Percentiles rank a stretch among this genome's conserved stretches.
These are phyloP conservation scores for Serilophus lunatus DNA, from an alignment of 2,113 vertebrate genomes.

Conservation along the genomic window DNA sequence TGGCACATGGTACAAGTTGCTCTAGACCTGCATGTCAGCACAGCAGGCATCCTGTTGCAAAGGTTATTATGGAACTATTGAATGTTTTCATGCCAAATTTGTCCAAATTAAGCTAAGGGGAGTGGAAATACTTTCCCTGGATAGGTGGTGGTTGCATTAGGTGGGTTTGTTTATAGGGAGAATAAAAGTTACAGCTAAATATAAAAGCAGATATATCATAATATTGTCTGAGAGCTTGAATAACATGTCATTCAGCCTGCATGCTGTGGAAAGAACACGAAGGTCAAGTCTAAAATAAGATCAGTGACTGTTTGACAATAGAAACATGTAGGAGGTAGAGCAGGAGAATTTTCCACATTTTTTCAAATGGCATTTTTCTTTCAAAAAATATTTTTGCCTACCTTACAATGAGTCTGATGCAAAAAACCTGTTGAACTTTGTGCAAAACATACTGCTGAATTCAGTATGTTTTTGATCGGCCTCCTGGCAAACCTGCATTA, in stretches of 20 bases:
- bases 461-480: background rate
- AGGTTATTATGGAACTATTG: constrained; percentile 72
- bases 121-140: constrained; percentile 67
- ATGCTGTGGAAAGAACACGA: constrained; percentile 65
- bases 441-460: constrained; percentile 18
- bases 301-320: constrained; percentile 68
- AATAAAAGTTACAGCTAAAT: constrained; percentile 70
- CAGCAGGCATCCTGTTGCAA: constrained; percentile 71
- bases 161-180: constrained; percentile 72
- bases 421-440: background rate
- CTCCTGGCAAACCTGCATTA: constrained; percentile 36
- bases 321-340: constrained; percentile 75
- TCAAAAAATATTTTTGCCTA: background rate
- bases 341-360: constrained; percentile 72
- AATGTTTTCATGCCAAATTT: constrained; percentile 61
- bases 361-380: constrained; percentile 58
- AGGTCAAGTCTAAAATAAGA: constrained; percentile 79
- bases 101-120: constrained; percentile 61
- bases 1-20: constrained; percentile 61
- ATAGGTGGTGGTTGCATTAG: constrained; percentile 43
- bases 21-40: constrained; percentile 62
- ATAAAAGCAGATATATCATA: constrained; percentile 76
- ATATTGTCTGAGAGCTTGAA: constrained; percentile 68
- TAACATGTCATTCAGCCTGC: constrained; percentile 69
- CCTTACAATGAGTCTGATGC: background rate